These are phyloP conservation scores for Eueides isabella DNA, from an alignment of 1,140 invertebrate genomes.

Conservation along the genomic window DNA sequence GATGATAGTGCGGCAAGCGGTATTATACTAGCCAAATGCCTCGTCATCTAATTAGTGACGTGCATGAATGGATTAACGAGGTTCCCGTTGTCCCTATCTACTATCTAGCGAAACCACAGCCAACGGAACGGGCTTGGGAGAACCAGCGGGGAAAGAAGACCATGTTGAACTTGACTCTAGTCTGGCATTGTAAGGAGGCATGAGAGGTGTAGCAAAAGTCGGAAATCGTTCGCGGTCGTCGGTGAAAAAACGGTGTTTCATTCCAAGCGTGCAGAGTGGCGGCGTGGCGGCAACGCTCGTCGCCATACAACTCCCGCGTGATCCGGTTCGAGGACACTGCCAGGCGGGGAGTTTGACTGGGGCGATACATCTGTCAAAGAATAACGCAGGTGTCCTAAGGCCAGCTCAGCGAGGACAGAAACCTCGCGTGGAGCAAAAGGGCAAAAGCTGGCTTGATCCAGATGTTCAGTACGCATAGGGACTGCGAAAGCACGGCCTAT, in stretches of 20 bases:
- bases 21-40: too few species aligned
- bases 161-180: slow-evolving; percentile 54
- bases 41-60: too few species aligned
- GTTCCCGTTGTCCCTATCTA: too few species aligned
- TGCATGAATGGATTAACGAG: too few species aligned
- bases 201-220: slow-evolving; percentile 91
- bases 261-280: too few species aligned
- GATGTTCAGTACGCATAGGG: slow-evolving; percentile 84
- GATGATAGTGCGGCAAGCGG: too few species aligned
- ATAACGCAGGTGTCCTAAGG: slow-evolving; percentile 94
- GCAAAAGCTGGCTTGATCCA: slow-evolving; percentile 90
- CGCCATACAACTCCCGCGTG: slow-evolving; percentile 56
- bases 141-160: slow-evolving; percentile 90
- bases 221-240: too few species aligned
- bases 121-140: slow-evolving; percentile 87
- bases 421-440: slow-evolving; percentile 92
- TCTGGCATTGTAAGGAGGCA: slow-evolving; percentile 90
- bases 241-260: too few species aligned
- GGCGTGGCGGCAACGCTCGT: slow-evolving; percentile 40
- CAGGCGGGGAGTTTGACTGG: slow-evolving; percentile 91
- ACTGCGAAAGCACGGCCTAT: slow-evolving; percentile 91
- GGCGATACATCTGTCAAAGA: slow-evolving; percentile 91
- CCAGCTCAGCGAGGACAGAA: slow-evolving; percentile 92
- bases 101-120: too few species aligned
- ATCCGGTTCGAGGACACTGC: slow-evolving; percentile 85